Base-by-base conservation (phyloP, 2,797 vertebrate genomes). In the Hypotaenidia philippensis region DNA sequence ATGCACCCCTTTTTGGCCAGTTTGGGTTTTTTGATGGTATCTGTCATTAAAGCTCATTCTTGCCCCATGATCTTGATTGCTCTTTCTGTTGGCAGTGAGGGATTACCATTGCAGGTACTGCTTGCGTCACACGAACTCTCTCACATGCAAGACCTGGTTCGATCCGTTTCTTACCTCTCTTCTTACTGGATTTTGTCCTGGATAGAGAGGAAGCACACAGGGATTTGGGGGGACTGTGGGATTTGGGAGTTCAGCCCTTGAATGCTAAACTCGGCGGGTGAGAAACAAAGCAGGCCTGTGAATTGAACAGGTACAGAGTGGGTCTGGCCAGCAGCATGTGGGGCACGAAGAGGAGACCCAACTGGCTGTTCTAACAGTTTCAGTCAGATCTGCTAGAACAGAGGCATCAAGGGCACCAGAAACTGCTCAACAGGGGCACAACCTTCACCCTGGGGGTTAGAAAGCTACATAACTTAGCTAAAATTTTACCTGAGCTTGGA, bases 31-130 rank as follows among this genome's bases (percentile, higher is more conserved):
- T 89, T 71, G 31, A 69, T 86, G 68, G 52, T 36, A 44, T 27
- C 49, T 61, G 56, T 52, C 83, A n/a, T 87, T 49, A 81, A 66
- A 84, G 89, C 60, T 68, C 81, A 34, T 76, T 80, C 57, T 66
- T 32, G 38, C 49, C n/a, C 63, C 29, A 5, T n/a, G 32, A 44
- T 81, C 72, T 84, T 61, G 56, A 40, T 71, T 76, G 65, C 52
- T 79, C 63, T 61, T 26, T 83, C 29, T 64, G 87, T 36, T 59
- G 57, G 49, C 34, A 94, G 49, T 27, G 55, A 47, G 84, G 61
- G 53, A 59, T 91, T 83, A 57, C 79, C 76, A 59, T 36, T 64
- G 68, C 64, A 40, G 38, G 9, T 64, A n/a, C 59, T 3, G 2
- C 82, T 71, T 59, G 49, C 13, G 10, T 80, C 49, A 15, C 55